Base-by-base conservation (phyloP, 2,888 invertebrate species). In the Carpatolechia fugitivella region DNA sequence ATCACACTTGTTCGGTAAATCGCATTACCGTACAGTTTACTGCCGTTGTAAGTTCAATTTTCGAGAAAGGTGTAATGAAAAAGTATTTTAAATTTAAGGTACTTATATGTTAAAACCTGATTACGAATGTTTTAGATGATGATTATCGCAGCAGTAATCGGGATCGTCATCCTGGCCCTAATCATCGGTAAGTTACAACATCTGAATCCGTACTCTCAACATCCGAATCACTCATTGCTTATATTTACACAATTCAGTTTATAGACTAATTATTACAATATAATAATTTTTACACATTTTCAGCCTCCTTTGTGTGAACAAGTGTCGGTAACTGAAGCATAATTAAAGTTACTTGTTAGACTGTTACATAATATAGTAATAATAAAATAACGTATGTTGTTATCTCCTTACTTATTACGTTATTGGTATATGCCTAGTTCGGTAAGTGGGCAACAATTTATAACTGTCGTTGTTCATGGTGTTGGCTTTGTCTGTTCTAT, bases 101-200 rank as follows among this genome's bases (percentile, higher is more conserved):
- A n/a, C n/a, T n/a, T n/a, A n/a, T n/a, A n/a, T n/a, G n/a, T n/a
- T n/a, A n/a, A n/a, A 20, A 7, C n/a, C 24, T 44, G 18, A 20
- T n/a, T 20, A 14, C n/a, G 13, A 14, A 16, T 47, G 11, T 60
- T 90, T 11, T 85, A 94, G 94, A 97, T 97, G 97, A 97, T 97
- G 96, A 96, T 97, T 72, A 96, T 97, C 68, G 94, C 97, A 86
- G 97, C 96, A 63, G 93, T 96, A 52, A 96, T 97, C 83, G 95
- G 95, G 61, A 92, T 95, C 72, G 92, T 96, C 72, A 93, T 96
- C 80, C 88, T 97, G 81, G 95, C 95, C 75, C 95, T 97, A 79
- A 96, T 97, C 81, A 96, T 97, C 82, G 95, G 97, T 97, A 92
- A 95, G 95, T 33, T 33, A 3, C n/a, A 33, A 3, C 33, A 2